These are phyloP conservation scores for Pseudorectes ferrugineus DNA, from an alignment of 2,113 vertebrate species.

Conservation along the genomic window DNA sequence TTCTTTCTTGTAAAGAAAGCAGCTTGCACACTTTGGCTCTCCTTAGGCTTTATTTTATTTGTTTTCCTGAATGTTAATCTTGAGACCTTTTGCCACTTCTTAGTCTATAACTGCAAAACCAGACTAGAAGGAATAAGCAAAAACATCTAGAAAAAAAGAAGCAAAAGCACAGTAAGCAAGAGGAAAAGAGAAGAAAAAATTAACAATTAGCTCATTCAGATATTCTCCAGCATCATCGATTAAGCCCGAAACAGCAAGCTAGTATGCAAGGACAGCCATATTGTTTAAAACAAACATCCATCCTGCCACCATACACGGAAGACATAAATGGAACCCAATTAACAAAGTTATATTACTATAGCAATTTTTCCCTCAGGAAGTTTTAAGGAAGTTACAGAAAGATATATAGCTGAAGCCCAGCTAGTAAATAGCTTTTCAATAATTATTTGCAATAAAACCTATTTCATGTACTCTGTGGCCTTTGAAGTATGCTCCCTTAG, in stretches of 20 bases:
- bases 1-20: slow-evolving; percentile 29
- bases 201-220: slow-evolving; percentile 67
- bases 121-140: slow-evolving; percentile 69
- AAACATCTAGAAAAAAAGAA: slow-evolving; percentile 76
- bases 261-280: slow-evolving; percentile 58
- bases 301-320: slow-evolving; percentile 27
- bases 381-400: slow-evolving; percentile 50
- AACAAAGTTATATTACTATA: slow-evolving; percentile 6
- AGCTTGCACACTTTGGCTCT: neutral
- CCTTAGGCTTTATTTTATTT: neutral
- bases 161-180: slow-evolving; percentile 75
- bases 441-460: slow-evolving; percentile 43
- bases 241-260: slow-evolving; percentile 66
- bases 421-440: slow-evolving; percentile 34
- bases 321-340: slow-evolving; percentile 57
- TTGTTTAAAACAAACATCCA: slow-evolving; percentile 49
- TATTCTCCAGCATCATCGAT: slow-evolving; percentile 62
- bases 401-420: neutral
- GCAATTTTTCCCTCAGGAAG: slow-evolving; percentile 19
- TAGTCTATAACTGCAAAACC: slow-evolving; percentile 58
- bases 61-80: slow-evolving; percentile 1
- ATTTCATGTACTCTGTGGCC: slow-evolving; percentile 18
- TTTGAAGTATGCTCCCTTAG: slow-evolving; percentile 45
- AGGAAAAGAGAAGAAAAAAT: slow-evolving; percentile 72
- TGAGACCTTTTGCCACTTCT: slow-evolving; percentile 45